phyloP scores from a whole-genome alignment of 2,888 invertebrate species.

The Plagodis pulveraria region DNA sequence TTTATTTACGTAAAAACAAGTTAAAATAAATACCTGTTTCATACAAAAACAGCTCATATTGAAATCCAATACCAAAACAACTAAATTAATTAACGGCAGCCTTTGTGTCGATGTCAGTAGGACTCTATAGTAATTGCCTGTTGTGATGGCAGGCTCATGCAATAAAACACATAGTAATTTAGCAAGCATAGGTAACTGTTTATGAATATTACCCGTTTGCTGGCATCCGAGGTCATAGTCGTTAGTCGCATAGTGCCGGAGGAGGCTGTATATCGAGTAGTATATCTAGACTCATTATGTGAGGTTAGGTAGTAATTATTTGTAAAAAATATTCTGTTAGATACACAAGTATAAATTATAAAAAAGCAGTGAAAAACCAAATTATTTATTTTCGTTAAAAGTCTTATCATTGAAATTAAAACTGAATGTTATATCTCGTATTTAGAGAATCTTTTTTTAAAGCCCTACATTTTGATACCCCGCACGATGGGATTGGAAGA shows the following conservation, averaged over 20 bases:
- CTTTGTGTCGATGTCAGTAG: conserved; percentile 7
- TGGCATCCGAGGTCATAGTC: conserved; percentile 21
- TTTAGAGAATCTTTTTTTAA: no score
- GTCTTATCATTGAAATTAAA: no score
- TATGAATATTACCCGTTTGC: conserved; percentile 17
- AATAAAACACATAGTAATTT: conserved; percentile 23
- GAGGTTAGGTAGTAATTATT: no score
- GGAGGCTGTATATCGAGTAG: conserved; percentile 3
- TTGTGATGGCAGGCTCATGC: conserved; percentile 8
- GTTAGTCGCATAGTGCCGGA: conserved; percentile 12
- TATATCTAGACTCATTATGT: not conserved
- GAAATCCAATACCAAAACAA: conserved; percentile 2
- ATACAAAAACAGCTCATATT: not conserved
- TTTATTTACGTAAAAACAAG: no score
- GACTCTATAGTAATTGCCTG: not conserved
- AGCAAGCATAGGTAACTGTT: conserved; percentile 21
- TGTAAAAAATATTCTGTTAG: no score
- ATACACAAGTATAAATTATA: no score
- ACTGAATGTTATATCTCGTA: no score
- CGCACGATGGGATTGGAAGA: no score
- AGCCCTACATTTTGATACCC: no score
- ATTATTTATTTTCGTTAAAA: no score
- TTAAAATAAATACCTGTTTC: not conserved
- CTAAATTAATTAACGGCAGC: not conserved
- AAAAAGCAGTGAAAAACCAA: no score